Conservation (phyloP, 2,888 invertebrate species). For the Entomobrya multifasciata region DNA sequence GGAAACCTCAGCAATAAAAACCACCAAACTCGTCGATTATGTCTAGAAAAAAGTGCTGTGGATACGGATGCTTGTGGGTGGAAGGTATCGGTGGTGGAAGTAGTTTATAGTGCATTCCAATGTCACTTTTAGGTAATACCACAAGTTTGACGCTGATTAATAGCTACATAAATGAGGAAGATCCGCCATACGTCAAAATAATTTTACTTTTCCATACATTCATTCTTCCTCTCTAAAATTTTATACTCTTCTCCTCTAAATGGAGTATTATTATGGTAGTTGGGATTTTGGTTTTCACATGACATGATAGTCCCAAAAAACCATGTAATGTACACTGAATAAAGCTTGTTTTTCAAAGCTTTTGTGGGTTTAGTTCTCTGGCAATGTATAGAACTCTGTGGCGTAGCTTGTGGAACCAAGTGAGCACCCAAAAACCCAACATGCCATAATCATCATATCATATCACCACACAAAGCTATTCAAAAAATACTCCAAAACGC, state of each 20-base stretch:
- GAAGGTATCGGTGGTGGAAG: not conserved
- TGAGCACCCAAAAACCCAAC: too few species aligned
- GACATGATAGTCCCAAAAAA: too few species aligned
- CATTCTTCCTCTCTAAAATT: conserved; percentile 6
- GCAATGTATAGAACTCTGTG: too few species aligned
- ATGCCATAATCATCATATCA: not conserved
- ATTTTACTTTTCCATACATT: conserved; percentile 44
- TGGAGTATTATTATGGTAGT: not conserved
- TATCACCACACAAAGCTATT: not conserved
- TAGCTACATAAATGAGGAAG: conserved; percentile 36
- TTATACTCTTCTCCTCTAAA: not conserved
- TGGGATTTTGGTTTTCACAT: too few species aligned
- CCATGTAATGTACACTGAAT: too few species aligned
- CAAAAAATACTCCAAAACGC: too few species aligned
- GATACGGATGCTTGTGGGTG: too few species aligned
- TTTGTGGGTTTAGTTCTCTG: too few species aligned
- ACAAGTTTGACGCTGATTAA: conserved; percentile 50
- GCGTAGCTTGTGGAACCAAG: too few species aligned
- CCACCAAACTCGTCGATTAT: not conserved
- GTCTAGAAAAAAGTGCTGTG: not conserved
- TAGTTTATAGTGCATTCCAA: not conserved
- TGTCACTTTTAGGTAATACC: conserved; percentile 33
- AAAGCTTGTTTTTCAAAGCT: not conserved
- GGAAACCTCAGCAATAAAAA: conserved; percentile 31
- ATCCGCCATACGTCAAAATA: conserved; percentile 46